Percentiles rank a stretch among this genome's conserved stretches.
phyloP scores from a whole-genome alignment of 2,888 invertebrate genomes.

The Spilosoma lubricipeda region DNA sequence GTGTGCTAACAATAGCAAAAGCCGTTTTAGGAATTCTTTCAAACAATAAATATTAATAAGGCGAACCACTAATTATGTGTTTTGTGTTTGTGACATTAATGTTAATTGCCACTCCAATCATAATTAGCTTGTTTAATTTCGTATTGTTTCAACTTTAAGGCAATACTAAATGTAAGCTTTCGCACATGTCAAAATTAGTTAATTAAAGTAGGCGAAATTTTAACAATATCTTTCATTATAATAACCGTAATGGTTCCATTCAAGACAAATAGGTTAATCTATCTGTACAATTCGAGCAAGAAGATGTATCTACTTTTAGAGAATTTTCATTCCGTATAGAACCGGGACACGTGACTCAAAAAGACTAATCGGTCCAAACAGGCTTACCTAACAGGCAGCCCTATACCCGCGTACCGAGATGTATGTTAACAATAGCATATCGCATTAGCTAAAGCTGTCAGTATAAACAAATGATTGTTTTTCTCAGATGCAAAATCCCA shows the following conservation, averaged over 20 bases:
- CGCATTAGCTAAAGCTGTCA: background rate
- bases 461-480: background rate
- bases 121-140: background rate
- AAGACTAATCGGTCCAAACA: background rate
- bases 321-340: background rate
- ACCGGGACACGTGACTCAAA: background rate
- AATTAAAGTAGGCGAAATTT: background rate
- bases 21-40: background rate
- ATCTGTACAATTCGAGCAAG: background rate
- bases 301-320: background rate
- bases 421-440: background rate
- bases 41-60: background rate
- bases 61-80: background rate
- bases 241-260: background rate
- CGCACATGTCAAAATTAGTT: background rate
- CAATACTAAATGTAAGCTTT: background rate
- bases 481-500: conserved; percentile 68
- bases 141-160: background rate
- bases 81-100: background rate
- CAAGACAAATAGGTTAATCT: background rate
- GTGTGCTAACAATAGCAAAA: background rate
- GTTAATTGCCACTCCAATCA: background rate
- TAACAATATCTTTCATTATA: background rate
- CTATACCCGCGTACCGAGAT: background rate
- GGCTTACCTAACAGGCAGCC: too few relatives aligned